phyloP scores from a whole-genome alignment of 1,140 invertebrate genomes.

The Centruroides vittatus region DNA sequence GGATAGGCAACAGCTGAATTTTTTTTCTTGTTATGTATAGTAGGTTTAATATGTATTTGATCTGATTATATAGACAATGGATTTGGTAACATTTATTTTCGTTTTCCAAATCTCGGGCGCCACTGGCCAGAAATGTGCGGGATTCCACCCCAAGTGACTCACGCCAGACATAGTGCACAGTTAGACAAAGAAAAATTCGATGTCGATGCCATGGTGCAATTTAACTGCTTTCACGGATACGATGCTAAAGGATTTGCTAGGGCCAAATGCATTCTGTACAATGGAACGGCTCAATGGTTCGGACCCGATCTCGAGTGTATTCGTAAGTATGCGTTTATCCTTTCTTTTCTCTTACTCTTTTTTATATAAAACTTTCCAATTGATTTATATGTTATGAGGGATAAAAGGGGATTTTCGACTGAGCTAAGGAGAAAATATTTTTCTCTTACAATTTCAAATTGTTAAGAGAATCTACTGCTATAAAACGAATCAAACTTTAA shows the following conservation, averaged over 20 bases:
- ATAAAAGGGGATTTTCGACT: too few species aligned
- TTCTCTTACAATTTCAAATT: too few species aligned
- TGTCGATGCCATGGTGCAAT: constrained; percentile 54
- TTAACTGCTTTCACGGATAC: constrained; percentile 81
- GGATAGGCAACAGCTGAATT: too few species aligned
- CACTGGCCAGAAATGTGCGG: constrained; percentile 53
- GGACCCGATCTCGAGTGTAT: constrained; percentile 89
- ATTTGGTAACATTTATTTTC: background rate
- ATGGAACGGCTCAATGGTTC: constrained; percentile 71
- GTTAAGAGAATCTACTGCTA: too few species aligned
- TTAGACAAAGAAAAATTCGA: constrained; percentile 31
- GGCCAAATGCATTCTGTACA: constrained; percentile 81
- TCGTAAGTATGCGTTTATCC: constrained; percentile 44
- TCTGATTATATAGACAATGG: too few species aligned
- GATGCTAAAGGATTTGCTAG: constrained; percentile 51
- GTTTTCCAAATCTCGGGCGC: background rate
- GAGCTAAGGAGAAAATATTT: too few species aligned
- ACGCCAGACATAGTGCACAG: constrained; percentile 72
- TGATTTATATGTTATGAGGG: too few species aligned
- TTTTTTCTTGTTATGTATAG: too few species aligned
- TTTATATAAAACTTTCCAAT: too few species aligned
- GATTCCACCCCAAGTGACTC: constrained; percentile 66
- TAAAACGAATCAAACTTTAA: too few species aligned
- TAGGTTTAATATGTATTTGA: too few species aligned
- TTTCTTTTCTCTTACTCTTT: background rate